Base-by-base conservation (phyloP, 2,888 invertebrate species). In the Bellardia pandia region DNA sequence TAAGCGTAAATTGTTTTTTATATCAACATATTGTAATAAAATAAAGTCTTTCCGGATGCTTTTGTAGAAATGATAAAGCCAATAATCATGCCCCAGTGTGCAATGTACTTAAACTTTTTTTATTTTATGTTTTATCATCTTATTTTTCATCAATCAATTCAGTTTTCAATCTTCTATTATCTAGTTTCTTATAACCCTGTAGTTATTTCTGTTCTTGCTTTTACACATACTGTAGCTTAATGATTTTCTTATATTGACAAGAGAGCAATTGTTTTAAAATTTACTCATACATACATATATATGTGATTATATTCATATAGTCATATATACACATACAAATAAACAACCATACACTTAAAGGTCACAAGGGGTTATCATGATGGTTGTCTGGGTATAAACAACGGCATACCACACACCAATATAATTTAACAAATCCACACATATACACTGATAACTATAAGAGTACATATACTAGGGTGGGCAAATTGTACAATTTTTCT, bases 321-420 rank as follows among this genome's bases (percentile, higher is more conserved):
- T 6, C n/a, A n/a, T 5, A 30, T 37, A 68, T 3, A 33, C 6
- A 48, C 45, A 64, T 13, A 40, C 56, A 68, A 9, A 23, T 40
- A 33, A 62, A 45, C 60, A 69, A 45, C 33, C 40, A 48, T 42
- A 69, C 14, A 77, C 7, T 45, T 75, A 75, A 75, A 87, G 87
- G 87, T 85, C 85, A 75, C 78, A 75, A 71, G 80, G 75, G 85
- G 75, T 84, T 84, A 84, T 84, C 40, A 68, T 80, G 77, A 76
- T 80, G 80, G 45, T 75, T 69, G 77, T 85, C 51, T 78, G 71
- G 69, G 48, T 75, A 85, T 60, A 81, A 77, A 58, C 30, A 82
- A 69, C 51, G 23, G 30, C 56, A 79, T 13, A 16, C 14, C 9
- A 48, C 11, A 33, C 2, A 60, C 11, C 23, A n/a, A 45, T n/a